Conservation (phyloP, 2,888 invertebrate species). For the Camptogramma bilineatum region DNA sequence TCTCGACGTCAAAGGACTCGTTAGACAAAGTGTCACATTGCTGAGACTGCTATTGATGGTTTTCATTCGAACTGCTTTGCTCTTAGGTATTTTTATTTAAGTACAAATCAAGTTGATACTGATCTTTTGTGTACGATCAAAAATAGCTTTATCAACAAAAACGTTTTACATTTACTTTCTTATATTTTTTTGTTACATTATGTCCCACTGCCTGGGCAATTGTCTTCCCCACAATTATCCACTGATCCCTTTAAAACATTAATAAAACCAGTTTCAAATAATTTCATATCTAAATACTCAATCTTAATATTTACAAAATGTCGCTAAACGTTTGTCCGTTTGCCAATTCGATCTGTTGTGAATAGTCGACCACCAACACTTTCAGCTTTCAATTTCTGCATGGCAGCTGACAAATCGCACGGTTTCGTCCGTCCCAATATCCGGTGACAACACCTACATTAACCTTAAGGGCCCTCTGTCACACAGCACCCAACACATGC, state of each 20-base stretch:
- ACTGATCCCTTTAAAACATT: no score
- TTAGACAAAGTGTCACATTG: constrained; percentile 63
- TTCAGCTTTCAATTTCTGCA: constrained; percentile 69
- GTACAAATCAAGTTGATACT: not conserved
- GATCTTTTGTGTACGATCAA: not conserved
- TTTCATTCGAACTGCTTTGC: not conserved
- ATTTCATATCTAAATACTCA: not conserved
- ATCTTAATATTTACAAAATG: not conserved
- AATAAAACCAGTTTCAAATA: no score
- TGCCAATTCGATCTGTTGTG: constrained; percentile 18
- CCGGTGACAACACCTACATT: constrained; percentile 81
- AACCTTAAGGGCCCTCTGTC: constrained; percentile 80
- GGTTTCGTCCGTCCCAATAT: constrained; percentile 75
- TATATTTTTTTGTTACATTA: no score
- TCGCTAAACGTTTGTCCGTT: not conserved
- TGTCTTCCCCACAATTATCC: no score
- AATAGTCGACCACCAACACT: constrained; percentile 45
- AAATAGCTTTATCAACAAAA: no score
- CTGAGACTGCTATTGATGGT: constrained; percentile 55
- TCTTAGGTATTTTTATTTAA: not conserved
- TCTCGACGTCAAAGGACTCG: constrained; percentile 66
- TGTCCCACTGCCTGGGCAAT: no score
- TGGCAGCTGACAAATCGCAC: constrained; percentile 76
- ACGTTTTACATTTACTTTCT: no score
- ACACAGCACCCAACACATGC: constrained; percentile 67